Percentiles rank a stretch among this genome's conserved stretches.
phyloP scores from a whole-genome alignment of 1,140 invertebrate species.

The Heliconius himera region DNA sequence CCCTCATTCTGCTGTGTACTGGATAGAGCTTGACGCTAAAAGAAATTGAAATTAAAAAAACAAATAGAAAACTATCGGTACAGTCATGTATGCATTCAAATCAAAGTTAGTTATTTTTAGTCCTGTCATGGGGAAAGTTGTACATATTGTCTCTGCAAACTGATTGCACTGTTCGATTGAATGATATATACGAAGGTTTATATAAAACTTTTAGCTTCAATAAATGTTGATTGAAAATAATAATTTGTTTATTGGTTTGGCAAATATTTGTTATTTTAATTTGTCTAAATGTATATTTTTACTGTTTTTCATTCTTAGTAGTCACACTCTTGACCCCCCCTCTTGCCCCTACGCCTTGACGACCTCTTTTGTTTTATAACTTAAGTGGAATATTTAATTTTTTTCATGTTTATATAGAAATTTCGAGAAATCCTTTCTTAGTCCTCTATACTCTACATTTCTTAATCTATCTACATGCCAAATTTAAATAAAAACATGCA shows the following conservation, averaged over 20 bases:
- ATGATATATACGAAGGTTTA: constrained; percentile 15
- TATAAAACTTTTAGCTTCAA: neutral
- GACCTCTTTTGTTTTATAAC: too few relatives aligned
- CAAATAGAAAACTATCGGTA: too few relatives aligned
- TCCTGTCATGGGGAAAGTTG: constrained; percentile 1
- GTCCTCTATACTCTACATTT: too few relatives aligned
- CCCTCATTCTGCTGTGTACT: too few relatives aligned
- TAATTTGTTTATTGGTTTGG: neutral
- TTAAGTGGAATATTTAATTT: too few relatives aligned
- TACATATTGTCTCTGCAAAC: constrained; percentile 4
- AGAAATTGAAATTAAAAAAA: too few relatives aligned
- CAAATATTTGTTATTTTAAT: neutral
- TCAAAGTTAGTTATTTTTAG: constrained; percentile 11
- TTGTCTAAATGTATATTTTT: neutral
- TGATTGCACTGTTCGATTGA: constrained; percentile 30
- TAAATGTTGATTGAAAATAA: neutral
- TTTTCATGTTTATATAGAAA: neutral
- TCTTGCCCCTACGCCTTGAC: too few relatives aligned
- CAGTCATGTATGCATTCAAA: neutral
- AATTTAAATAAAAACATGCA: too few relatives aligned
- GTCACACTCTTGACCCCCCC: too few relatives aligned
- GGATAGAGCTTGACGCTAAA: too few relatives aligned
- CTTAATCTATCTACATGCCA: too few relatives aligned
- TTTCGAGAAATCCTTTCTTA: neutral
- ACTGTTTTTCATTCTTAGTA: too few relatives aligned